phyloP scores from a whole-genome alignment of 1,140 invertebrate genomes.

The Lepidostoma basale region DNA sequence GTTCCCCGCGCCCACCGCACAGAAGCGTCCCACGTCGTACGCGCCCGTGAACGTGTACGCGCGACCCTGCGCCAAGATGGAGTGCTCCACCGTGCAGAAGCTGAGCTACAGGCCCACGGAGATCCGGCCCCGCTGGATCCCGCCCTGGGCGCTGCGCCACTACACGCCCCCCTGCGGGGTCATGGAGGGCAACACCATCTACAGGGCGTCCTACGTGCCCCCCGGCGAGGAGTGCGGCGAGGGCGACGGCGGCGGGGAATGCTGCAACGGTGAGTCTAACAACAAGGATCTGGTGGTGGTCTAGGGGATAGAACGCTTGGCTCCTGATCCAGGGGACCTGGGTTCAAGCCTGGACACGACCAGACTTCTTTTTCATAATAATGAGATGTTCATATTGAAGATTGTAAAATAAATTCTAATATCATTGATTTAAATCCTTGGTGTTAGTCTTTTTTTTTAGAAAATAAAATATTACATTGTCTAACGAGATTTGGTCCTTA shows the following conservation, averaged over 20 bases:
- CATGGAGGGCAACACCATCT: slow-evolving; percentile 58
- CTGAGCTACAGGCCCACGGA: slow-evolving; percentile 65
- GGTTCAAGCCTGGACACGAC: too few relatives aligned
- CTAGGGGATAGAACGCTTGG: too few relatives aligned
- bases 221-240: slow-evolving; percentile 36
- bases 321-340: too few relatives aligned
- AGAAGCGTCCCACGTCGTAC: slow-evolving; percentile 49
- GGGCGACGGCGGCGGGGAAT: background rate
- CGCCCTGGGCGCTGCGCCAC: slow-evolving; percentile 50
- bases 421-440: too few relatives aligned
- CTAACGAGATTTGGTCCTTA: too few relatives aligned
- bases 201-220: slow-evolving; percentile 48
- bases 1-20: slow-evolving; percentile 61
- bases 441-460: too few relatives aligned
- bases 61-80: slow-evolving; percentile 53
- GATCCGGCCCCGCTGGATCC: slow-evolving; percentile 50
- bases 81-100: slow-evolving; percentile 62
- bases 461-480: too few relatives aligned
- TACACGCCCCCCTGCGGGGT: slow-evolving; percentile 24
- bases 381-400: too few relatives aligned
- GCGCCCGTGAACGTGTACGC: slow-evolving; percentile 54
- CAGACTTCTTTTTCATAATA: too few relatives aligned
- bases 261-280: slow-evolving; percentile 20
- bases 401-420: too few relatives aligned
- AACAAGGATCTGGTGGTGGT: too few relatives aligned